Base-by-base conservation (phyloP, 2,888 invertebrate genomes). In the Oxycera nigricornis region DNA sequence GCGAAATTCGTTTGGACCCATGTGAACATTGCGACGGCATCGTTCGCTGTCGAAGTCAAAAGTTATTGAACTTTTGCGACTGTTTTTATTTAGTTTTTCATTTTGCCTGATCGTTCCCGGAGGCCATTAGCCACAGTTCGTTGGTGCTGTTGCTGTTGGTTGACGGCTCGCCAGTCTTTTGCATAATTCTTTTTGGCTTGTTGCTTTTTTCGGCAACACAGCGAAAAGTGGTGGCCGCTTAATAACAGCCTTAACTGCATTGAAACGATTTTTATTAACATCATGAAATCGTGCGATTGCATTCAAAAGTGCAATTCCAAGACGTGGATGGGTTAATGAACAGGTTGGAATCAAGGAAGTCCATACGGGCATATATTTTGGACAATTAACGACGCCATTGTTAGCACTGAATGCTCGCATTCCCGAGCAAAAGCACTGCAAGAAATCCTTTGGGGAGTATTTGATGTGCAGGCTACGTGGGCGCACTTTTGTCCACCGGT, bases 1-100 rank as follows among this genome's bases (percentile, higher is more conserved):
- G 30, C 61, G 52, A 75, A 73, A 62, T 75, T 73, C 59, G 55
- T 73, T 73, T 68, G 46, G 57, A 67, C 67, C 65, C 72, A 46
- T 24, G 14, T 26, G 2, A 67, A 41, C 26, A 41, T 41, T n/a
- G 9, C 31, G 68, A 30, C 52, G 9, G 20, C 55, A 22, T 50
- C 68, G 68, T 65, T 65, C 65, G 41, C 41, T 65, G 20, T 39
- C 30, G 65, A 30, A 62, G 30, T 59, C 67, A 73, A 68, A 55
- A 73, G 75, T 73, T 75, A 75, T 73, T 73, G 75, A 75, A 75
- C 75, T 75, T 73, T 73, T 62, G 59, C 61, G 41, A 55, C 62
- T 22, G 52, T 52, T 70, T 52, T 68, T 70, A 31, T 70, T 70
- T 52, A 24, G 26, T 68, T 68, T 68, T 65, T 26, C 57, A 6